Evolutionary conservation across 2,888 invertebrate genomes (phyloP), one percentile per base, ranked within the genome.

Genomic region (Acronicta psi): DNA sequence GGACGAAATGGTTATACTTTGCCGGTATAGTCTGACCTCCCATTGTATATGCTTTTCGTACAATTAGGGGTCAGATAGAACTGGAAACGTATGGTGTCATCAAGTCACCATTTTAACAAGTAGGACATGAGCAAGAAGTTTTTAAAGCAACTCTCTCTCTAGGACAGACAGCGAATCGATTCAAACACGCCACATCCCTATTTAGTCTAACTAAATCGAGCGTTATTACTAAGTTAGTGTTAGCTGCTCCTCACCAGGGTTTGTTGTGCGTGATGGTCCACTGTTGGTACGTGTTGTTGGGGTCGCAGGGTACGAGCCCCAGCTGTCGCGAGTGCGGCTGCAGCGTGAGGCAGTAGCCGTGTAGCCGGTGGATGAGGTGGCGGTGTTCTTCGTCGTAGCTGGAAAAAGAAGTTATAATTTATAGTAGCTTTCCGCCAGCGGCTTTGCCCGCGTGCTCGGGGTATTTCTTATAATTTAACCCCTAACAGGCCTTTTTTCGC

Each of bases 201-300:
- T 18, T 31, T 16, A 44, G 34, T 34, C 34, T 34, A 46, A 46
- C 46, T 60, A 53, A 50, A 57, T 45, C 44, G 25, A 57, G 34
- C 9, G 44, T 69, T 69, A 69, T 9, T 13, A 25, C 47, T 59
- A 59, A 29, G 37, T 50, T 7, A 2, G n/a, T 29, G 11, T 18
- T 43, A 29, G 63, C 14, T 13, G 40, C 23, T 57, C 37, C 80
- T 91, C 90, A 90, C 91, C 90, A 92, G 6, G 91, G 90, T 51
- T 87, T 86, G 45, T 83, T 84, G 64, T 90, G 87, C 0, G 82
- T 50, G 86, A 98, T 98, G 55, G 95, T 95, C 98, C 98, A 99
- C 83, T 98, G 97, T 82, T 98, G 98, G 90, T 97, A 97, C 18
- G 97, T 96, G 86, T 98, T 98, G 81, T 97, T 96, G 34, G 96